Evolutionary conservation across 2,888 invertebrate genomes (phyloP).

Genomic region (Xestia rhomboidea): DNA sequence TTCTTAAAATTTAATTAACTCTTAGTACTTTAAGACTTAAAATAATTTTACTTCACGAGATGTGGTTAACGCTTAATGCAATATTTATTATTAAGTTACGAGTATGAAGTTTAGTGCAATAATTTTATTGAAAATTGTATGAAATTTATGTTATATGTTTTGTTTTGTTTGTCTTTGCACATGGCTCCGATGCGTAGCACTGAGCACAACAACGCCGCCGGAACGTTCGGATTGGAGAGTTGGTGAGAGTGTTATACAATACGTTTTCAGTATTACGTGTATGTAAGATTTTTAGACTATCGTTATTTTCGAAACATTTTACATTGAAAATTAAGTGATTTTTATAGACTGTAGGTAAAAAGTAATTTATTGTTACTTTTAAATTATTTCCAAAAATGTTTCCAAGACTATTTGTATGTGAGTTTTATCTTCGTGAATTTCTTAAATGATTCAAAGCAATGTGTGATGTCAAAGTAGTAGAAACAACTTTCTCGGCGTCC

Average conservation of each 20-base stretch:
- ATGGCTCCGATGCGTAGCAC: slow-evolving; percentile 76
- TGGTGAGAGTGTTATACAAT: slow-evolving; percentile 81
- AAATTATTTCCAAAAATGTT: slow-evolving; percentile 87
- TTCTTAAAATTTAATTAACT: slow-evolving; percentile 86
- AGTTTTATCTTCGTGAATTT: slow-evolving; percentile 75
- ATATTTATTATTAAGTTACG: slow-evolving; percentile 90
- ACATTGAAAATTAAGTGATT: slow-evolving; percentile 85
- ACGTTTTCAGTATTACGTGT: slow-evolving; percentile 89
- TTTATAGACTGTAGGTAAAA: slow-evolving; percentile 87
- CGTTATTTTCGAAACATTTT: slow-evolving; percentile 85
- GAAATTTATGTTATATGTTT: slow-evolving; percentile 88
- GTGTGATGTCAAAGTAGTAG: slow-evolving; percentile 77
- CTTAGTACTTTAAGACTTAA: slow-evolving; percentile 84
- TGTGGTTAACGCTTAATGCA: slow-evolving; percentile 88
- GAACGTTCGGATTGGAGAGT: slow-evolving; percentile 77
- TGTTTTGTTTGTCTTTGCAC: slow-evolving; percentile 85
- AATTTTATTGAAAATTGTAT: slow-evolving; percentile 89
- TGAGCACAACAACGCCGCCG: slow-evolving; percentile 70
- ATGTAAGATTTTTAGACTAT: slow-evolving; percentile 86
- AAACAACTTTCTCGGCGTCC: slow-evolving; percentile 84
- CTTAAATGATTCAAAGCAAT: slow-evolving; percentile 74
- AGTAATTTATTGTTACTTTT: slow-evolving; percentile 90
- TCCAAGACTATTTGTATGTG: slow-evolving; percentile 81
- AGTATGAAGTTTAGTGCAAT: slow-evolving; percentile 89
- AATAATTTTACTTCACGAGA: slow-evolving; percentile 84